A percentile compares a stretch with the other conserved stretches of the same genome.
These are phyloP conservation scores for Promerops cafer DNA, from an alignment of 2,113 vertebrate genomes.

Conservation along the genomic window DNA sequence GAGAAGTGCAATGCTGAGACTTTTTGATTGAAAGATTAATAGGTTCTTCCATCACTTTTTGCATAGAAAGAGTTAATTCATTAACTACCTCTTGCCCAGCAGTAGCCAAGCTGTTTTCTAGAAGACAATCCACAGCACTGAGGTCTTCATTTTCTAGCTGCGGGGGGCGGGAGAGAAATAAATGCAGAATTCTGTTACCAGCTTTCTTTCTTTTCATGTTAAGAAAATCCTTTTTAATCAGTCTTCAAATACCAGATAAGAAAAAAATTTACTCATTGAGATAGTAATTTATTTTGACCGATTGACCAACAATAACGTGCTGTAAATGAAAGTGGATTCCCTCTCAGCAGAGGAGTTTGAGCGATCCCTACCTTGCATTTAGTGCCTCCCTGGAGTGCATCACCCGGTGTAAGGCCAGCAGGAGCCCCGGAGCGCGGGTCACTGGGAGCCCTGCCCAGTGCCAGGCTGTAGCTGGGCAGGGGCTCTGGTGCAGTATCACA, in stretches of 20 bases:
- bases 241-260: background rate
- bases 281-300: background rate
- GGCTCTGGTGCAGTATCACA: conserved; percentile 67
- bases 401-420: conserved; percentile 28
- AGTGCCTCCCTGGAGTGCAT: conserved; percentile 60
- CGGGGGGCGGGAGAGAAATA: background rate
- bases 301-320: background rate
- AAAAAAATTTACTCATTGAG: background rate
- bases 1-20: background rate
- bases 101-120: conserved; percentile 29
- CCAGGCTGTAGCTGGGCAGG: conserved; percentile 49
- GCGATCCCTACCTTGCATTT: conserved; percentile 73
- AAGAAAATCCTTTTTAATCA: background rate
- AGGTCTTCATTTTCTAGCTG: conserved; percentile 73
- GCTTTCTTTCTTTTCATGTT: background rate
- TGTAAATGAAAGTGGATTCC: background rate
- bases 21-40: conserved; percentile 80
- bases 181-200: background rate
- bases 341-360: background rate
- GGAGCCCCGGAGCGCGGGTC: conserved; percentile 55
- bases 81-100: conserved; percentile 40
- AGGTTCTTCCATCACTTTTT: conserved; percentile 75
- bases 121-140: conserved; percentile 7
- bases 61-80: conserved; percentile 65
- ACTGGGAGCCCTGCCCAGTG: background rate